Evolutionary conservation across 2,797 vertebrate species (phyloP), one percentile per base, ranked within the genome.

Genomic region (Chromis chromis): DNA sequence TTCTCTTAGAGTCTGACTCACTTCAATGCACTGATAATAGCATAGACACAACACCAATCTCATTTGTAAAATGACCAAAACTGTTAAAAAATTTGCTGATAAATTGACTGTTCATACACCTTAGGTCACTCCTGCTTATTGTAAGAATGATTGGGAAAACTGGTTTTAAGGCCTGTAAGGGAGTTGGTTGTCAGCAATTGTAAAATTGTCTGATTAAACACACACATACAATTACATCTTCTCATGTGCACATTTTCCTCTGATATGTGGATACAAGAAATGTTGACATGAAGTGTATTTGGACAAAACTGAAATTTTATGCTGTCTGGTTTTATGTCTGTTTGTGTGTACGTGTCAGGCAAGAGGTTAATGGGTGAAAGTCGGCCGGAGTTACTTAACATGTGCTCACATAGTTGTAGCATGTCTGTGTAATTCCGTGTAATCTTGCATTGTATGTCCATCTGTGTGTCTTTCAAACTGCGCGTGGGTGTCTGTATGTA

Each of bases 291-390:
- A 33, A 28, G 59, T 73, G 64, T 28, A 21, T 19, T 67, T 40
- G 52, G 21, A 48, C 27, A 11, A 48, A 42, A 48, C 21, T 52
- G 46, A 46, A 49, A 8, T 68, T 53, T 56, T 65, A 44, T 49
- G 44, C 52, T 2, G 42, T 68, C 25, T 31, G 55, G 39, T 70
- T 72, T 53, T 60, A 25, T 39, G 25, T 31, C n/a, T 24, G 27
- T 49, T 19, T 39, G 27, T 62, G 60, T 28, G 22, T 6, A 13
- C 17, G 13, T 12, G 9, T 75, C 65, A 59, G 33, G 27, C 25
- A 46, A 33, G 19, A 63, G 64, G 81, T 79, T 71, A 67, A 64
- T 58, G 36, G 65, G 64, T 69, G 55, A 70, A 54, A 62, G 64
- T 53, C 36, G 8, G 39, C 27, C 39, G 21, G 48, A 25, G 49